Conservation (phyloP, 2,113 vertebrate species). For the Leucoraja erinaceus region DNA sequence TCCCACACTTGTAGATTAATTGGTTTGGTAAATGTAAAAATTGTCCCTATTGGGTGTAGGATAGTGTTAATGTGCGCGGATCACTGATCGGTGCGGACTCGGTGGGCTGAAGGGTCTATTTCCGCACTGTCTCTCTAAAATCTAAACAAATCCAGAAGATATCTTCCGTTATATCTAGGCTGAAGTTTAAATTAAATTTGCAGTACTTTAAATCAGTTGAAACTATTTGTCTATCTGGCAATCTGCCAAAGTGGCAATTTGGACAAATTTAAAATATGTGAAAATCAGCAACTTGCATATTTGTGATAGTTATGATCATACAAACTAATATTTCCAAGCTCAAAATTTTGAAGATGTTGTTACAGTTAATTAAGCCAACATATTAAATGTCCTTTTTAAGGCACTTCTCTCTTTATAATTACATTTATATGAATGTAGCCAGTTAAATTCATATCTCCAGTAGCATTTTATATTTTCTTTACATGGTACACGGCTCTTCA, state of each 20-base stretch:
- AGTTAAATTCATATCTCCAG: neutral
- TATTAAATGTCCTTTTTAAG: neutral
- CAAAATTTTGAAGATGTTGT: neutral
- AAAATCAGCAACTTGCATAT: constrained; percentile 6
- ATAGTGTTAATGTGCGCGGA: too few species aligned
- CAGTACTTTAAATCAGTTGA: neutral
- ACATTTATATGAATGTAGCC: neutral
- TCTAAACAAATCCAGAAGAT: neutral
- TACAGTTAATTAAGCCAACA: neutral
- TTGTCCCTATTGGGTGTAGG: too few species aligned
- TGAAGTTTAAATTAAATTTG: neutral
- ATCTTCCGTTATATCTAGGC: neutral
- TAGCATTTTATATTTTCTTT: neutral
- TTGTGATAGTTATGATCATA: neutral
- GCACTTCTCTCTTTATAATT: neutral
- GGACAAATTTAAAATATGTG: neutral
- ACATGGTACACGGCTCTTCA: neutral
- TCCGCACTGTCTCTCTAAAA: too few species aligned
- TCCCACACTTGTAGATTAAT: too few species aligned
- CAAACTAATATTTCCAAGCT: neutral
- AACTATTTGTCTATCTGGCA: neutral
- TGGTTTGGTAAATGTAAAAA: too few species aligned
- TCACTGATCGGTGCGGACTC: too few species aligned
- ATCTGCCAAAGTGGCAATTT: neutral
- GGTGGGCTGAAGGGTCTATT: too few species aligned